Evolutionary conservation across 2,888 invertebrate species (phyloP), one percentile per base, ranked within the genome.

Genomic region (Phragmatobia fuliginosa): DNA sequence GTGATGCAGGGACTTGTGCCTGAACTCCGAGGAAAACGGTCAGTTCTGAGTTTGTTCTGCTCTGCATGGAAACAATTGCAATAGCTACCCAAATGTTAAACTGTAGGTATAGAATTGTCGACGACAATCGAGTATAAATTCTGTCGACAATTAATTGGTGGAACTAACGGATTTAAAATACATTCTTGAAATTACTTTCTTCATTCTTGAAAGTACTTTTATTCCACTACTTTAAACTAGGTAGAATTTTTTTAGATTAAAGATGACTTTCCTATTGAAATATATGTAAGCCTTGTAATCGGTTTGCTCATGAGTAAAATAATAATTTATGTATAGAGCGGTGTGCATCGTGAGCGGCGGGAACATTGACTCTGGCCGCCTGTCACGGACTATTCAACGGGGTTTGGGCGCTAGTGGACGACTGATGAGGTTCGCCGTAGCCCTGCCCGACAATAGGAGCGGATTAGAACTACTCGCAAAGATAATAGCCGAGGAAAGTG

Each of bases 321-420:
- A 25, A 41, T 41, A 32, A 18, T 41, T 0, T 41, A 7, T 41
- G n/a, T 18, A 16, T 11, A 97, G 97, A 74, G 96, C 97, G 38
- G 97, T 97, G 14, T 95, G 97, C 77, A 95, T 97, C n/a, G 90
- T 98, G 64, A 97, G 97, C 88, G 97, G 97, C 11, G 98, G 98
- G 62, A 98, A 98, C 91, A 97, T 98, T 59, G 98, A 98, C 87
- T 97, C 97, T 0, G 97, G 97, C 0, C 96, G 97, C 0, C 91
- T 98, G 65, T 97, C 97, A 0, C 95, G 97, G 62, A 97, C 97
- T 72, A 95, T 98, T 78, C 98, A 98, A 84, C 95, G 98, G 72
- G 98, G 98, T 2, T 90, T 98, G 66, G 97, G 97, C 14, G 97
- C 97, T 0, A 97, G 97, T 83, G 97, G 97, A 0, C 91, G 97